phyloP scores from a whole-genome alignment of 2,113 vertebrate genomes.

The human (Homo sapiens) region GRCh38 chr17:68165501-68166000 shows the following conservation, averaged over 20 bases:
- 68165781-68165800: neutral
- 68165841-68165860: too few relatives aligned
- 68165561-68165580: neutral
- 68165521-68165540: neutral
- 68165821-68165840: neutral
- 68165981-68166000: too few relatives aligned
- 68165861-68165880: too few relatives aligned
- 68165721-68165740: neutral
- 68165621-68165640: neutral
- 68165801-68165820: neutral
- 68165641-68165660: neutral
- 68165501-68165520: neutral
- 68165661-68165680: neutral
- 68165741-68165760: too few relatives aligned
- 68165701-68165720: accelerated
- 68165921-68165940: too few relatives aligned
- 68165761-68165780: neutral
- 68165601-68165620: neutral
- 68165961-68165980: too few relatives aligned
- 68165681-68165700: neutral
- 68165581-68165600: neutral
- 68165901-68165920: too few relatives aligned
- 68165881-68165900: too few relatives aligned
- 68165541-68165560: neutral
- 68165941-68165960: too few relatives aligned